Conservation (phyloP, 2,797 vertebrate species). For the Siniperca undulata region DNA sequence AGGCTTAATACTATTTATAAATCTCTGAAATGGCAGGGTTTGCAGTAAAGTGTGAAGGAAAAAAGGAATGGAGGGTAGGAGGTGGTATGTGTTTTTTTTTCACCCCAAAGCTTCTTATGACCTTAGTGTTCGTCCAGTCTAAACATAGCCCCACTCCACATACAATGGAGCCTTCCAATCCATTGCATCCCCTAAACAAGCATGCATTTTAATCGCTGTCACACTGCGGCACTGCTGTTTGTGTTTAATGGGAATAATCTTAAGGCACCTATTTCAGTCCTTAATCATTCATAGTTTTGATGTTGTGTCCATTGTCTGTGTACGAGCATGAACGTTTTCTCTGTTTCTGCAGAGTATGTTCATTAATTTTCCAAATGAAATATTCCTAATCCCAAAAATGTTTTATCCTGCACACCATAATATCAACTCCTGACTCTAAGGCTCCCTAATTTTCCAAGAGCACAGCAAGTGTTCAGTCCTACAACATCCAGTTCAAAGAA, state of each 20-base stretch:
- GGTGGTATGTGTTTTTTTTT: constrained; percentile 64
- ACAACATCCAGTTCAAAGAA: constrained; percentile 79
- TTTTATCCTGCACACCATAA: constrained; percentile 68
- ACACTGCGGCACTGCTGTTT: constrained; percentile 68
- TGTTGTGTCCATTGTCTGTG: constrained; percentile 28
- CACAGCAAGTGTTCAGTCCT: constrained; percentile 79
- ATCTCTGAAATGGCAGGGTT: constrained; percentile 83
- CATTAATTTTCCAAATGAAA: constrained; percentile 75
- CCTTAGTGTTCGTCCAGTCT: constrained; percentile 76
- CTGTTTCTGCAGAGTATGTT: constrained; percentile 41
- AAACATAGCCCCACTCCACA: constrained; percentile 75
- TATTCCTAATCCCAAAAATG: constrained; percentile 77
- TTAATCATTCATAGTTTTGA: constrained; percentile 33
- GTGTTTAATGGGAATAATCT: constrained; percentile 36
- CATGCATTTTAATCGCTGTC: constrained; percentile 61
- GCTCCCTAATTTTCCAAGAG: constrained; percentile 76
- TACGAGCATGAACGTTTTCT: constrained; percentile 26
- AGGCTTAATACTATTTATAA: constrained; percentile 86
- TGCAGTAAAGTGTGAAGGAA: constrained; percentile 83
- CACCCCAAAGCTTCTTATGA: constrained; percentile 84
- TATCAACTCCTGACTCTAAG: constrained; percentile 78
- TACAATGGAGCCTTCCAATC: constrained; percentile 54
- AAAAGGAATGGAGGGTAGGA: constrained; percentile 73
- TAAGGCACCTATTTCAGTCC: constrained; percentile 12
- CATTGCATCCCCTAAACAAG: constrained; percentile 60